A percentile compares a stretch with the other conserved stretches of the same genome.
Conservation (phyloP, 2,888 invertebrate genomes). For the Ephialtes manifestator region DNA sequence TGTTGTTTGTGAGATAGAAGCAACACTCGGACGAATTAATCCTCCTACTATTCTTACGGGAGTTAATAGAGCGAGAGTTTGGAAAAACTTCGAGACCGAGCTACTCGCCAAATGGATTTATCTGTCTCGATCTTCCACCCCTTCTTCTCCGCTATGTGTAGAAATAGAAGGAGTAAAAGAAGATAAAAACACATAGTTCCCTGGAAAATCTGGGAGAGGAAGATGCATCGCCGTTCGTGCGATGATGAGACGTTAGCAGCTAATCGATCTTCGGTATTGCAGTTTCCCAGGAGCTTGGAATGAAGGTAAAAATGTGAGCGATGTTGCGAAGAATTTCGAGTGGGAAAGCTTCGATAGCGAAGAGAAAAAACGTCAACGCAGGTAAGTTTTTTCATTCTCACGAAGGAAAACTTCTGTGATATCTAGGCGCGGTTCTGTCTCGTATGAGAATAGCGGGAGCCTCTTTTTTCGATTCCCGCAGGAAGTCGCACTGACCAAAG, state of each 20-base stretch:
- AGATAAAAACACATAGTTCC: conserved; percentile 19
- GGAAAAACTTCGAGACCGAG: conserved; percentile 41
- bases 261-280: conserved; percentile 64
- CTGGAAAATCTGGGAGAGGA: conserved; percentile 41
- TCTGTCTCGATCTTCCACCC: conserved; percentile 51
- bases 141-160: conserved; percentile 30
- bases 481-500: background rate
- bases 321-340: background rate
- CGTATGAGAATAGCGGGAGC: background rate
- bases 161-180: conserved; percentile 13
- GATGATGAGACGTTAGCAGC: conserved; percentile 57
- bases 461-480: conserved; percentile 27
- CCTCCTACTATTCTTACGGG: conserved; percentile 27
- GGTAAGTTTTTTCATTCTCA: conserved; percentile 40
- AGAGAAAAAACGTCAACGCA: conserved; percentile 22
- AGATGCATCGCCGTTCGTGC: conserved; percentile 62
- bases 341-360: conserved; percentile 16
- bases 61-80: conserved; percentile 54
- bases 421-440: background rate
- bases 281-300: conserved; percentile 29
- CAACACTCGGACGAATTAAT: conserved; percentile 58
- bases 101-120: conserved; percentile 51
- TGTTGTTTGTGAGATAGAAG: conserved; percentile 59
- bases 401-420: conserved; percentile 45
- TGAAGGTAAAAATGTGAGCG: conserved; percentile 36